Evolutionary conservation across 1,140 invertebrate genomes (phyloP), one percentile per base, ranked within the genome.

Genomic region (Halictus rubicundus): DNA sequence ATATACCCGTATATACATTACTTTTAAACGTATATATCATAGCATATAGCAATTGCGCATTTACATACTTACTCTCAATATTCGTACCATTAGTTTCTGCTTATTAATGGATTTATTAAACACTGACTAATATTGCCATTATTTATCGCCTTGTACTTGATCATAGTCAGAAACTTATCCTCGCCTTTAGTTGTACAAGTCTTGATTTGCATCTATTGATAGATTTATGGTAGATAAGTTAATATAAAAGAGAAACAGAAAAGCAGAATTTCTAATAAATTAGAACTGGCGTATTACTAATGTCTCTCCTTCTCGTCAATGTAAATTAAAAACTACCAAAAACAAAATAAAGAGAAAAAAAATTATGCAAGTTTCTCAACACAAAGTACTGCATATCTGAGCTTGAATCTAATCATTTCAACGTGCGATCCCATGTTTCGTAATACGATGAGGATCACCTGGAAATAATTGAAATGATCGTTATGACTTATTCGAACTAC

Each of bases 401-500:
- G 65, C 5, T 37, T 27, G 64, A 60, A 65, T 23, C 7, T 64
- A 77, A 32, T 75, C 37, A n/a, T 21, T 57, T 57, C 21, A n/a
- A 57, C 21, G 54, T n/a, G 49, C 1, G 16, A 3, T 70, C 42
- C n/a, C 39, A 32, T 14, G 10, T 65, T 46, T 3, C 10, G 16
- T 57, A 16, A 63, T 54, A 21, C 10, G 14, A 72, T 71, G 25
- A n/a, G 57, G 71, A 52, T 66, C 60, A 60, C 21, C 63, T 63
- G 12, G 21, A 9, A 54, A 39, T 69, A 23, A 76, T 42, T 27
- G 54, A 68, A 76, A 63, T 68, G 54, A 77, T 69, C 27, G 63
- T 88, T 87, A 90, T 59, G 86, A 90, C 78, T 93, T 93, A 72
- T 88, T 90, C 65, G 89, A 92, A 85, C 92, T 93, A 90, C 94